Conservation (phyloP, 2,888 invertebrate genomes). For the Saturnia pavonia region DNA sequence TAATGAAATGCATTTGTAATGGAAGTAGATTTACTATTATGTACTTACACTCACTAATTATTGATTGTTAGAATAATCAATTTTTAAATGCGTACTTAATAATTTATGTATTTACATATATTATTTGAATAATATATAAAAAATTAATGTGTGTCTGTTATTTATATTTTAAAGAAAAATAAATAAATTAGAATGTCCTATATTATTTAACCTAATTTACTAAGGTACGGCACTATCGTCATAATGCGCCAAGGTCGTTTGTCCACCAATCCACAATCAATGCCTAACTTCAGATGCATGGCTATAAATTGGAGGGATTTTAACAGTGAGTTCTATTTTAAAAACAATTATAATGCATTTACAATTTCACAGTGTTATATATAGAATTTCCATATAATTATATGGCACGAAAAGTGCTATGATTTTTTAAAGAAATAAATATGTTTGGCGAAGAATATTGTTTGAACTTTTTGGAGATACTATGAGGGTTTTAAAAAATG, state of each 20-base stretch:
- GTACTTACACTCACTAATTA: background rate
- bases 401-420: background rate
- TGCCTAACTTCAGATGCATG: slow-evolving; percentile 4
- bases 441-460: background rate
- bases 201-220: background rate
- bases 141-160: too few relatives aligned
- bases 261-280: slow-evolving; percentile 48
- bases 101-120: too few relatives aligned
- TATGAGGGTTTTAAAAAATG: slow-evolving; percentile 34
- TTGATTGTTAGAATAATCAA: background rate
- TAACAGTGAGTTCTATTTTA: slow-evolving; percentile 8
- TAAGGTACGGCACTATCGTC: slow-evolving; percentile 52
- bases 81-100: too few relatives aligned
- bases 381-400: background rate
- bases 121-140: too few relatives aligned
- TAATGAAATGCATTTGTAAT: too few relatives aligned
- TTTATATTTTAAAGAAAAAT: too few relatives aligned
- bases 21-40: too few relatives aligned
- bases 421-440: background rate
- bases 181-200: too few relatives aligned
- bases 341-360: background rate
- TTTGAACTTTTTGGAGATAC: background rate
- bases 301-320: slow-evolving; percentile 13
- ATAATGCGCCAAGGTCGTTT: slow-evolving; percentile 70
- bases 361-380: background rate